These are phyloP conservation scores for Coptotermes formosanus DNA, from an alignment of 1,140 invertebrate genomes.

Conservation along the genomic window DNA sequence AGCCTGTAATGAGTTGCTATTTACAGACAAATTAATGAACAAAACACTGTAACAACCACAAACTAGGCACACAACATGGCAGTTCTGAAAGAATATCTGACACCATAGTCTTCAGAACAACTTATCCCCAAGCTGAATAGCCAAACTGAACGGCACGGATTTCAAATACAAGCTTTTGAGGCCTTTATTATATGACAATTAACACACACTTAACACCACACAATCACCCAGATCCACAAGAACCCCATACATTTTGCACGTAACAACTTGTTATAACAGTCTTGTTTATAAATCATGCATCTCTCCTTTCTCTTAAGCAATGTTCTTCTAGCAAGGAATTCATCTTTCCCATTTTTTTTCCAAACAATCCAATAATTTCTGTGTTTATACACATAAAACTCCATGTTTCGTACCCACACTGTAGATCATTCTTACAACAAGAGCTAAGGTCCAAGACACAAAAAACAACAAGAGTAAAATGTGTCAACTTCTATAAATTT, in stretches of 20 bases:
- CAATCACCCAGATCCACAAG: neutral
- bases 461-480: neutral
- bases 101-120: neutral
- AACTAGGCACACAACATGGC: neutral
- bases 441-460: neutral
- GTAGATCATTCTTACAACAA: neutral
- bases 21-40: neutral
- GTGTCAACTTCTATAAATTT: neutral
- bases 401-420: neutral
- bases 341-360: neutral
- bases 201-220: neutral
- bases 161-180: neutral
- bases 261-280: slow-evolving; percentile 2
- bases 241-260: neutral
- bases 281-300: neutral
- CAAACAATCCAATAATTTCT: neutral
- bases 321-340: neutral
- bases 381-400: neutral
- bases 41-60: neutral
- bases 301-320: neutral
- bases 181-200: neutral
- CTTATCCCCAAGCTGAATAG: neutral
- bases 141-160: slow-evolving; percentile 3
- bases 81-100: neutral
- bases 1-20: neutral